phyloP scores from a whole-genome alignment of 2,113 vertebrate species.

The Eleginops maclovinus region DNA sequence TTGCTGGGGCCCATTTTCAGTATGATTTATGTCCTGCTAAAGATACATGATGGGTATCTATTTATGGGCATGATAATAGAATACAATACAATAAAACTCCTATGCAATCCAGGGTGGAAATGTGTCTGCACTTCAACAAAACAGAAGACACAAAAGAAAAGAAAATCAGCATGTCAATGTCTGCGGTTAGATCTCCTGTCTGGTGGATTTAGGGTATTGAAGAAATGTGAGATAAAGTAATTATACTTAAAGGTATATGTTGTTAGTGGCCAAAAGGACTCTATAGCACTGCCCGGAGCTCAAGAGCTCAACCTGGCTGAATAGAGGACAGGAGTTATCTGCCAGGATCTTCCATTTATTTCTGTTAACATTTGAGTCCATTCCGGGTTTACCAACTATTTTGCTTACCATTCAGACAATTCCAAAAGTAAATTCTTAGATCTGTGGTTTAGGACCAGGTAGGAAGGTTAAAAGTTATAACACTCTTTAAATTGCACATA shows the following conservation, averaged over 20 bases:
- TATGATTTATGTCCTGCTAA: constrained; percentile 39
- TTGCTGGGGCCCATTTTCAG: constrained; percentile 35
- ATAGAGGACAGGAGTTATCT: background rate
- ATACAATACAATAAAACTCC: background rate
- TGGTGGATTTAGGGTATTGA: background rate
- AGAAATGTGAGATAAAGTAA: background rate
- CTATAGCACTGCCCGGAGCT: background rate
- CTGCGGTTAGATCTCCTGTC: background rate
- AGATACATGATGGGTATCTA: constrained; percentile 24
- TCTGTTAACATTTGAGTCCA: background rate
- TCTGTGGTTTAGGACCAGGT: background rate
- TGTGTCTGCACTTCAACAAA: background rate
- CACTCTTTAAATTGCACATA: too few relatives aligned
- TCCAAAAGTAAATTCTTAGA: background rate
- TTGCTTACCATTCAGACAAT: background rate
- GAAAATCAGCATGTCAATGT: background rate
- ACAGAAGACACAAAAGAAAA: background rate
- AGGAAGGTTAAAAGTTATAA: background rate
- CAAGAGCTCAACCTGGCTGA: background rate
- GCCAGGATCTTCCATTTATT: background rate
- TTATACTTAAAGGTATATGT: background rate
- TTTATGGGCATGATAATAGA: constrained; percentile 23
- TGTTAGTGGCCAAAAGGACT: background rate
- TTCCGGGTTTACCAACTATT: background rate
- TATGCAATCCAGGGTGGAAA: background rate